phyloP scores from a whole-genome alignment of 1,140 invertebrate genomes.

The Pachyrhynchus sulphureomaculatus region DNA sequence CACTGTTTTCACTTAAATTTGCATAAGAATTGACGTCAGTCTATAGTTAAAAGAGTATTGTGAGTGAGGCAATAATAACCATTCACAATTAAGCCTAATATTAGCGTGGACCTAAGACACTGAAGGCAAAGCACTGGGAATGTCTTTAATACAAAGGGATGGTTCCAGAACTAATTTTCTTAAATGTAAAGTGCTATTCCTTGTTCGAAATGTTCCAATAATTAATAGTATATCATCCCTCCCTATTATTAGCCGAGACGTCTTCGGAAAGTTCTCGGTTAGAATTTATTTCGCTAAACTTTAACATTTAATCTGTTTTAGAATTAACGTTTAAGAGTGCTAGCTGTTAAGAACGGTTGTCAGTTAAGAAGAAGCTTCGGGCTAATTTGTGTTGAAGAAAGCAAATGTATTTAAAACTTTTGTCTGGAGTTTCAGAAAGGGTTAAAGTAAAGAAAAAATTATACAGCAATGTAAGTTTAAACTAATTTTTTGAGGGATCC shows the following conservation, averaged over 20 bases:
- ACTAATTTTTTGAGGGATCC: no score
- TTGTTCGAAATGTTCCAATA: conserved; percentile 40
- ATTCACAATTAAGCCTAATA: neutral
- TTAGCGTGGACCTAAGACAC: neutral
- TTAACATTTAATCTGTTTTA: conserved; percentile 30
- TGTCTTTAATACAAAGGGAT: neutral
- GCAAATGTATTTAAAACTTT: conserved; percentile 21
- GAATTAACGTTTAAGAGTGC: neutral
- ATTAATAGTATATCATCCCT: conserved; percentile 42
- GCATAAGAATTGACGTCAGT: no score
- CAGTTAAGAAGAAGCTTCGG: conserved; percentile 15
- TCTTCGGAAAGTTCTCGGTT: conserved; percentile 28
- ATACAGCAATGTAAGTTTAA: no score
- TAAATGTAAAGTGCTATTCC: conserved; percentile 40
- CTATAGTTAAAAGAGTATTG: conserved; percentile 8
- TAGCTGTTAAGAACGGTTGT: conserved; percentile 8
- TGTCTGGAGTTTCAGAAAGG: neutral
- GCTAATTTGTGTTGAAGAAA: conserved; percentile 13
- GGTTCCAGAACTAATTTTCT: conserved; percentile 27
- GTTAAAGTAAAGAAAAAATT: no score
- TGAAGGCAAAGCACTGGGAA: neutral
- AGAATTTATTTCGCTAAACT: conserved; percentile 27
- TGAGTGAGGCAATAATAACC: no score
- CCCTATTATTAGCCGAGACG: conserved; percentile 38
- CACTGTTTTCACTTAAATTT: no score